Evolutionary conservation across 2,888 invertebrate species (phyloP), one percentile per base, ranked within the genome.

Genomic region (Aleiodes alternator): DNA sequence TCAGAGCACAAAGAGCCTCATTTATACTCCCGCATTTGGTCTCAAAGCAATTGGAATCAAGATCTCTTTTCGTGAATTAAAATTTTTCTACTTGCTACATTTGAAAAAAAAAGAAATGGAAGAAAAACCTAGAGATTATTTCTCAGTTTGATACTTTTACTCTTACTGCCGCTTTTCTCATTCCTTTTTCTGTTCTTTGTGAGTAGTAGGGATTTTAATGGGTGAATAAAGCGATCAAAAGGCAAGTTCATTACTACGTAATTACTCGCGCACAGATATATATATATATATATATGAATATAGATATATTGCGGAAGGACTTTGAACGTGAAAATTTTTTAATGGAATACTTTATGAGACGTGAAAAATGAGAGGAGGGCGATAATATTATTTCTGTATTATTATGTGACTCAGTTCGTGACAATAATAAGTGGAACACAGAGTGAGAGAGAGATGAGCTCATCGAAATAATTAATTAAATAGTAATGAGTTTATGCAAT

Each of bases 1-100:
- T 64, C 16, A 55, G 50, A 31, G 64, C 57, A 75, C 71, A 75
- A 75, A 75, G 75, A 72, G 50, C 56, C 50, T 75, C 75, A 75
- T 75, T 75, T 75, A 75, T 61, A 64, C 11, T 29, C 31, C 9
- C 6, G 0, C 51, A 50, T 57, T 68, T 71, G 53, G 7, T 38
- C 38, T 31, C 3, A 50, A 74, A 14, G 48, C 31, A 23, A 74
- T 69, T 69, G 51, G 57, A 51, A 43, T 72, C 31, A 31, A 34
- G 23, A 59, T 50, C 38, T 75, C 64, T 12, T 48, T 75, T 75
- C 56, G 50, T 70, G 61, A 70, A 70, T 75, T 70, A 23, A 71
- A 61, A 74, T 43, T 55, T 69, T 73, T 68, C 16, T 43, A 8
- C 8, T 16, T 61, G 61, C 34, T 43, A 59, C 34, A 59, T 29